Evolutionary conservation across 1,140 invertebrate genomes (phyloP).

Genomic region (Caerostris darwini): DNA sequence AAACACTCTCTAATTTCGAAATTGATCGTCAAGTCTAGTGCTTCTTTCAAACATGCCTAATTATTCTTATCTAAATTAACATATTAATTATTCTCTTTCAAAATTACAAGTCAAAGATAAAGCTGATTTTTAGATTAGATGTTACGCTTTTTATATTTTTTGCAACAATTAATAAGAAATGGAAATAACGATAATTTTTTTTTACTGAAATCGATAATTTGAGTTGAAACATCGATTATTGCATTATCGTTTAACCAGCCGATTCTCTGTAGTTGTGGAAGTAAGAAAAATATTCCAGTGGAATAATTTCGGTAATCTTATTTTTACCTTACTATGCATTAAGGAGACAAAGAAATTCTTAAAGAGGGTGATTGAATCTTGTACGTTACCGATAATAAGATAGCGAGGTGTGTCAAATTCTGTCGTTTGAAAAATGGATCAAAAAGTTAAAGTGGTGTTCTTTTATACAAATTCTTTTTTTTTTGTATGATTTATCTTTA

Average conservation of each 20-base stretch:
- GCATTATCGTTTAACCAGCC: slow-evolving; percentile 25
- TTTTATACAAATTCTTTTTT: slow-evolving; percentile 1
- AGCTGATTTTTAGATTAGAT: not conserved
- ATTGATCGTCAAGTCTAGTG: too few species aligned
- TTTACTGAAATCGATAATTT: not conserved
- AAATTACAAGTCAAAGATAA: not conserved
- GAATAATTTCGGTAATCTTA: slow-evolving; percentile 28
- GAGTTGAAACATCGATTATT: not conserved
- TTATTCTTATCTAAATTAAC: not conserved
- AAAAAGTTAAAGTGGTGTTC: slow-evolving; percentile 22
- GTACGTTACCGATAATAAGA: slow-evolving; percentile 31
- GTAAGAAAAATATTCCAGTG: slow-evolving; percentile 19
- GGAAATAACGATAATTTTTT: not conserved
- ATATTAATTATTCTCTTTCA: not conserved
- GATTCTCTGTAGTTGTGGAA: not conserved
- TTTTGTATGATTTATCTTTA: not conserved
- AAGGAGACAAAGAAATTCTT: slow-evolving; percentile 15
- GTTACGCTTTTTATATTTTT: not conserved
- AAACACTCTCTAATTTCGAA: too few species aligned
- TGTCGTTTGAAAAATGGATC: slow-evolving; percentile 46
- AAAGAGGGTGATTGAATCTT: slow-evolving; percentile 48
- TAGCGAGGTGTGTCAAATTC: not conserved
- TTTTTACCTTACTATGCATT: not conserved
- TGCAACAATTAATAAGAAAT: not conserved
- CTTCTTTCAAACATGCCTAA: not conserved